These are phyloP conservation scores for Diplodus puntazzo DNA, from an alignment of 2,797 vertebrate genomes.

Conservation along the genomic window DNA sequence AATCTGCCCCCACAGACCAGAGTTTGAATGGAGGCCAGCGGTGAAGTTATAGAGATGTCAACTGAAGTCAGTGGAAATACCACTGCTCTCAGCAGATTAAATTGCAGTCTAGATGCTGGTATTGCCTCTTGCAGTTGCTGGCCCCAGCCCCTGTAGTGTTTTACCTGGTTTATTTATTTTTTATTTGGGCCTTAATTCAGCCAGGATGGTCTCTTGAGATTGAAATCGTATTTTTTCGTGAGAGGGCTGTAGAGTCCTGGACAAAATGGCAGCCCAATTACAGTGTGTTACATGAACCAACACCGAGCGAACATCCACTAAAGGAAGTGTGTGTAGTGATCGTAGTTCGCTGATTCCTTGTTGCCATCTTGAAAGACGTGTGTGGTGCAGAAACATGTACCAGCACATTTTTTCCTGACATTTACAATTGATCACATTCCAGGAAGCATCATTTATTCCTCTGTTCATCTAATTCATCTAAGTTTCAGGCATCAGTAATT, in stretches of 20 bases:
- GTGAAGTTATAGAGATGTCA: slow-evolving; percentile 40
- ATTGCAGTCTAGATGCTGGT: slow-evolving; percentile 14
- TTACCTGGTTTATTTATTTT: slow-evolving; percentile 7
- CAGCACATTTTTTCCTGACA: neutral
- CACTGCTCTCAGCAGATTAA: slow-evolving; percentile 49
- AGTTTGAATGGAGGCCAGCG: slow-evolving; percentile 44
- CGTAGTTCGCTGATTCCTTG: neutral
- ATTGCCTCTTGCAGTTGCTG: slow-evolving; percentile 4
- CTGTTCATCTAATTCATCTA: neutral
- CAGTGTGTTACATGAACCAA: neutral
- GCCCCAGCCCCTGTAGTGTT: slow-evolving; percentile 3
- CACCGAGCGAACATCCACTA: neutral
- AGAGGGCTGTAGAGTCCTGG: neutral
- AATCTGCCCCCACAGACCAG: slow-evolving; percentile 7
- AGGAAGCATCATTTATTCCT: neutral
- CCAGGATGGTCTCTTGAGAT: neutral
- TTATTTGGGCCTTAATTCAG: slow-evolving; percentile 22
- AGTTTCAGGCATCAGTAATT: neutral
- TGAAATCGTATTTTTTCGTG: slow-evolving; percentile 11
- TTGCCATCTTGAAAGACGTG: neutral
- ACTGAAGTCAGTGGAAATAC: slow-evolving; percentile 40
- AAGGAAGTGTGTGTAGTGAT: neutral
- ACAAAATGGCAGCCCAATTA: neutral
- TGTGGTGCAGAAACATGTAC: neutral
- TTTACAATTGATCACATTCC: too few species aligned